phyloP scores from a whole-genome alignment of 2,888 invertebrate species.

The Hirtodrosophila histrioides region DNA sequence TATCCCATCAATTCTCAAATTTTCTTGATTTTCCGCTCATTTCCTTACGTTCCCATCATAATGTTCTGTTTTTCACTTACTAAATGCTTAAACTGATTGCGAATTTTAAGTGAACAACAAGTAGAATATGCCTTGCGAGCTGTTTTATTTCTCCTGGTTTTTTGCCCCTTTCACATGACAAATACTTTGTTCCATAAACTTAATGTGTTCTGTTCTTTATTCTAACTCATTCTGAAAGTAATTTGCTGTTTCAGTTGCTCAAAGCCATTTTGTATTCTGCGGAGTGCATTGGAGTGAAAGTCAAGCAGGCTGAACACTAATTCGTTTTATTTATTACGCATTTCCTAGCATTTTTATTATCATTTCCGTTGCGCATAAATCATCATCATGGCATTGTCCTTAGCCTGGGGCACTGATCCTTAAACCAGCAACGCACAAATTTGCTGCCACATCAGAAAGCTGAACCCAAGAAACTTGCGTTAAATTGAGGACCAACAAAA shows the following conservation, averaged over 20 bases:
- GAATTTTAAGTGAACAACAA: too few relatives aligned
- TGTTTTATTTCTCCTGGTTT: too few relatives aligned
- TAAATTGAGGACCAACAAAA: slow-evolving; percentile 62
- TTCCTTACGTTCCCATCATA: too few relatives aligned
- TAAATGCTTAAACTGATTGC: too few relatives aligned
- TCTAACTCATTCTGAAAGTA: not conserved
- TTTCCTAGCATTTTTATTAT: slow-evolving; percentile 79
- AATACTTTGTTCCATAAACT: slow-evolving; percentile 26
- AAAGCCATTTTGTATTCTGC: slow-evolving; percentile 11
- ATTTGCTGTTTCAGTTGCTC: slow-evolving; percentile 6
- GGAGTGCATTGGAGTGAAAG: slow-evolving; percentile 57
- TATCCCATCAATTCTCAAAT: too few relatives aligned
- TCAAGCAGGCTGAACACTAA: slow-evolving; percentile 55
- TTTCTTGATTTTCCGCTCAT: too few relatives aligned
- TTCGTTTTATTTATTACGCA: slow-evolving; percentile 76
- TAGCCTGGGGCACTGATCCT: slow-evolving; percentile 32
- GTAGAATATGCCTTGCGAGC: too few relatives aligned
- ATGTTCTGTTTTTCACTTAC: too few relatives aligned
- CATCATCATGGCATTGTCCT: slow-evolving; percentile 59
- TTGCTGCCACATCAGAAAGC: slow-evolving; percentile 59
- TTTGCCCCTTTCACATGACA: not conserved
- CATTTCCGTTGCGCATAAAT: slow-evolving; percentile 77
- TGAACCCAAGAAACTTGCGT: slow-evolving; percentile 66
- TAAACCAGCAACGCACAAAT: slow-evolving; percentile 44
- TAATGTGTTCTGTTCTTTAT: not conserved